A percentile compares a stretch with the other conserved stretches of the same genome.
phyloP scores from a whole-genome alignment of 2,797 vertebrate genomes.

The Crax fasciolata region DNA sequence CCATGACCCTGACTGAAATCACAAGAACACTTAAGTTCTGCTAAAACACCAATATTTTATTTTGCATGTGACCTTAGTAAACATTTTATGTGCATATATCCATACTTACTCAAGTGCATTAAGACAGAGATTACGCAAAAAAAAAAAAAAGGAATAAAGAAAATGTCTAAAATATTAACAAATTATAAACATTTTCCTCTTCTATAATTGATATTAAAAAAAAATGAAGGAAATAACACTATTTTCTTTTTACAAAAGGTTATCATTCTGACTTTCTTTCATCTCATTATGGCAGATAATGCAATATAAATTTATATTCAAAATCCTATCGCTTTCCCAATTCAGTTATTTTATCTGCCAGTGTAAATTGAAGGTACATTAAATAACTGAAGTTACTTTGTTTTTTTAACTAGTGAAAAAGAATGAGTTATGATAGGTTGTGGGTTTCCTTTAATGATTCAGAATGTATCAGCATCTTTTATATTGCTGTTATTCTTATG shows the following conservation, averaged over 20 bases:
- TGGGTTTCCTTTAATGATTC: neutral
- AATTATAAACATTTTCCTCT: neutral
- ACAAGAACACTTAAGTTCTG: neutral
- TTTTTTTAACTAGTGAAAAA: neutral
- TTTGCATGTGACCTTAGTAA: neutral
- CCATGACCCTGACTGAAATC: neutral
- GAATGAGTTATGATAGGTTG: neutral
- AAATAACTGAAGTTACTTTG: neutral
- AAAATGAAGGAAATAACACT: neutral
- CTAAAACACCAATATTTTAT: neutral
- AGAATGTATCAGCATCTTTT: neutral
- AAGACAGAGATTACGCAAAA: neutral
- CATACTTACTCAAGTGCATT: neutral
- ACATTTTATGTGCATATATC: neutral
- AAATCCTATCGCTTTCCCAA: neutral
- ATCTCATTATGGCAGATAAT: neutral
- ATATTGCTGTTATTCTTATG: neutral
- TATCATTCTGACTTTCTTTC: neutral
- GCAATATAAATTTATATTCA: neutral
- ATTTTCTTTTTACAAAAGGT: neutral
- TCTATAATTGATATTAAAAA: neutral
- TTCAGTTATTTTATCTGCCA: neutral
- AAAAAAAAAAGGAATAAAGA: neutral
- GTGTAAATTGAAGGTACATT: neutral
- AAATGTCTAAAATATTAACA: neutral